Percentiles rank a stretch among this genome's conserved stretches.
These are phyloP conservation scores for Phymorhynchus buccinoides DNA, from an alignment of 1,140 invertebrate genomes.

Conservation along the genomic window DNA sequence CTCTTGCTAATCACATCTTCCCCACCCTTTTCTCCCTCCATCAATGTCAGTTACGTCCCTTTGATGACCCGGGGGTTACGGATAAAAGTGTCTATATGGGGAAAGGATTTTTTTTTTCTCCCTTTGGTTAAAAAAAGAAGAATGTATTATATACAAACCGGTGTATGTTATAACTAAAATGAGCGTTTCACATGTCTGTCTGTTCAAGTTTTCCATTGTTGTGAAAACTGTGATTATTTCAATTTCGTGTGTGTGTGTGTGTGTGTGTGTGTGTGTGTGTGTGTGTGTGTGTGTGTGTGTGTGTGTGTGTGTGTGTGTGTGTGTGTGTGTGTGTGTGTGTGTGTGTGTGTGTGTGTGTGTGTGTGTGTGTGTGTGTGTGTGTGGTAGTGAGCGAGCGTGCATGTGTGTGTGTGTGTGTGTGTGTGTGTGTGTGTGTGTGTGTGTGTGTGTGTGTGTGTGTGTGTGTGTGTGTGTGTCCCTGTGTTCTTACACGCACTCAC, in stretches of 20 bases:
- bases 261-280: background rate
- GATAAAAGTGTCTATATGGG: too few relatives aligned
- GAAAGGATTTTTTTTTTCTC: too few relatives aligned
- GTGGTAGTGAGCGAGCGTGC: background rate
- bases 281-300: background rate
- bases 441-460: conserved; percentile 6
- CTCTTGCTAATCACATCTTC: too few relatives aligned
- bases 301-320: background rate
- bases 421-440: background rate
- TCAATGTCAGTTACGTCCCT: too few relatives aligned
- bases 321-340: background rate
- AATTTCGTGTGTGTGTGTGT: background rate
- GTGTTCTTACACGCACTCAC: background rate
- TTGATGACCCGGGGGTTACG: too few relatives aligned
- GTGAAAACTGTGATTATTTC: too few relatives aligned
- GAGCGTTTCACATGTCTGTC: too few relatives aligned
- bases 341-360: background rate
- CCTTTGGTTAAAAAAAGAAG: too few relatives aligned
- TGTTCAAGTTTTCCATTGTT: too few relatives aligned
- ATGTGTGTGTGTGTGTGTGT: background rate
- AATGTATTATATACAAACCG: too few relatives aligned
- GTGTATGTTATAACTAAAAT: too few relatives aligned
- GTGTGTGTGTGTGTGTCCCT: background rate
- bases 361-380: background rate
- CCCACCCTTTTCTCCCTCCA: too few relatives aligned